Base-by-base conservation (phyloP, 1,140 invertebrate genomes). In the Aphaenogaster ashmeadi region DNA sequence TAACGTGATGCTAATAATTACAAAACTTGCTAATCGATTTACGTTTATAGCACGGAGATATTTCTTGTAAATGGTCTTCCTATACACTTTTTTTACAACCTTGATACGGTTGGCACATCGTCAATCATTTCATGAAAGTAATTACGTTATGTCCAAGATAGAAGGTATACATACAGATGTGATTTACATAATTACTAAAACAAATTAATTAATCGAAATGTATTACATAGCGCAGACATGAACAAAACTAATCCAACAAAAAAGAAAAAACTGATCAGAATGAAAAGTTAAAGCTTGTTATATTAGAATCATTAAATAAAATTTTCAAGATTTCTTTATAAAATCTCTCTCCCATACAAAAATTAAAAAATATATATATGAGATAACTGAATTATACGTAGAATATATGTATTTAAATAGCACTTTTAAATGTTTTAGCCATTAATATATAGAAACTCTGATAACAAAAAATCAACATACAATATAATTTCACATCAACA, bases 101-200 rank as follows among this genome's bases (percentile, higher is more conserved):
- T 87, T 47, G 50, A 18, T 69, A 66, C 58, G 77, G 41, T 91
- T 81, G 87, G 81, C 78, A 91, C 87, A 80, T 77, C 44, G 33
- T 74, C 15, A 36, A 58, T 64, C 47, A 54, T 80, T 44, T 67
- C 41, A 47, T 38, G 21, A 69, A 86, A 50, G 44, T 83, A 75
- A 86, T 85, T 27, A 85, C 41, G 64, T 62, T 62, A 77, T 27
- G 18, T 62, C 15, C 21, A 44, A 38, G 8, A 54, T 8, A 18
- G 38, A 81, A 47, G 50, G n/a, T 54, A 56, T 81, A 69, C 50
- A 71, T 18, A 52, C 18, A 58, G 3, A 62, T 81, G 15, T 0
- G 15, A 11, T 81, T 56, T 11, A 36, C 9, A 38, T 41, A 52
- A 1, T 79, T 64, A 38, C 11, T 41, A 18, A 52, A 38, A 50